Evolutionary conservation across 1,140 invertebrate species (phyloP).

Genomic region (Argopecten irradians): DNA sequence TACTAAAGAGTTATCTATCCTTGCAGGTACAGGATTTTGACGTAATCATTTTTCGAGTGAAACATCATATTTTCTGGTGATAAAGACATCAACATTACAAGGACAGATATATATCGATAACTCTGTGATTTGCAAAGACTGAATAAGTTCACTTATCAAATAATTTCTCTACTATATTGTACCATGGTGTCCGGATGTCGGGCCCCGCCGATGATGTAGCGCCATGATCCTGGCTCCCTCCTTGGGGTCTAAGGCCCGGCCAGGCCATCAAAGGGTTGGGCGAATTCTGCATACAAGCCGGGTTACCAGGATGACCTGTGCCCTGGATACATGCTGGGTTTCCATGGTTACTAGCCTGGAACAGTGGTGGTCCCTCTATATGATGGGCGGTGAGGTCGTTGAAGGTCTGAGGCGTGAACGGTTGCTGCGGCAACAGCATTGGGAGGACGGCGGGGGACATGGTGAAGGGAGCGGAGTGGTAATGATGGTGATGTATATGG

Average conservation of each 20-base stretch:
- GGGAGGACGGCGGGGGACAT: slow-evolving; percentile 44
- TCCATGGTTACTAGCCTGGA: not conserved
- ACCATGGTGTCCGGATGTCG: not conserved
- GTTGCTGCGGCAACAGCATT: slow-evolving; percentile 26
- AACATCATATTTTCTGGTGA: no score
- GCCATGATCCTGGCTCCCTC: not conserved
- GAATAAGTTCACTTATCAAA: no score
- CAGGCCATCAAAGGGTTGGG: not conserved
- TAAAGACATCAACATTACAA: no score
- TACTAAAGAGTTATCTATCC: no score
- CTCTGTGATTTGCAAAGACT: no score
- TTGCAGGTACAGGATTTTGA: no score
- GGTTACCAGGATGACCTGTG: not conserved
- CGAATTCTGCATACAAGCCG: not conserved
- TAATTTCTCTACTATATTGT: no score
- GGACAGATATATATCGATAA: no score
- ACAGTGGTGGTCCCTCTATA: not conserved
- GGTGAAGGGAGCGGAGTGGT: slow-evolving; percentile 61
- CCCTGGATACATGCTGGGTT: slow-evolving; percentile 5
- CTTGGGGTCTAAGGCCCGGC: not conserved
- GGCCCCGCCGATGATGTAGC: slow-evolving; percentile 9
- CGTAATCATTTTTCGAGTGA: no score
- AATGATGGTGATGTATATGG: slow-evolving; percentile 79
- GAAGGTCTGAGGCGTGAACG: slow-evolving; percentile 3
- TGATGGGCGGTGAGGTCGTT: not conserved